These are phyloP conservation scores for Brassicogethes aeneus DNA, from an alignment of 2,888 invertebrate species.

Conservation along the genomic window DNA sequence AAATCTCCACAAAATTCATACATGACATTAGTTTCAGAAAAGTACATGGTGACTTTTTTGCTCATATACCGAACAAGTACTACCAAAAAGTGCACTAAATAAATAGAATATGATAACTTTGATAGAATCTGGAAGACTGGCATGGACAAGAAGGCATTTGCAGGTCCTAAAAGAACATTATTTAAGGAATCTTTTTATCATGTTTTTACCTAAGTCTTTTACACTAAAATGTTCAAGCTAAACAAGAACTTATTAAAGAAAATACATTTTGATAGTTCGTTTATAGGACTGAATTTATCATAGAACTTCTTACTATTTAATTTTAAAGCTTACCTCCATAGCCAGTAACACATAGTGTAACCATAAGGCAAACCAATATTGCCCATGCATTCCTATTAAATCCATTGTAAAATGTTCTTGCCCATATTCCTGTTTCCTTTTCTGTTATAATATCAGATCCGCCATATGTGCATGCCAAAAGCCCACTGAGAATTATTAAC, in stretches of 20 bases:
- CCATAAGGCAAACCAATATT: conserved; percentile 4
- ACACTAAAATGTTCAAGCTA: too few relatives aligned
- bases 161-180: conserved; percentile 16
- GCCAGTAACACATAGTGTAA: conserved; percentile 5
- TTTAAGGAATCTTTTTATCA: too few relatives aligned
- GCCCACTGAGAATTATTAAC: not conserved
- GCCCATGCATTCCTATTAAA: conserved; percentile 5
- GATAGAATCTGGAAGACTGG: conserved; percentile 13
- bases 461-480: conserved; percentile 1
- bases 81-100: conserved; percentile 9
- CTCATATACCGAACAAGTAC: not conserved
- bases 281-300: too few relatives aligned
- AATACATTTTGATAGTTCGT: too few relatives aligned
- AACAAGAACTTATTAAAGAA: too few relatives aligned
- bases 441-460: conserved; percentile 1
- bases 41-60: not conserved
- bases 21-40: not conserved
- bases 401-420: conserved; percentile 1
- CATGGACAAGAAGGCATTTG: conserved; percentile 11
- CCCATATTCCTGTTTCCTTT: not conserved
- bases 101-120: conserved; percentile 11
- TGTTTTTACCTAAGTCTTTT: too few relatives aligned
- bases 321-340: conserved; percentile 5
- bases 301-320: too few relatives aligned
- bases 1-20: conserved; percentile 3